Evolutionary conservation across 1,140 invertebrate genomes (phyloP), one percentile per base, ranked within the genome.

Genomic region (Charaxes varanes): DNA sequence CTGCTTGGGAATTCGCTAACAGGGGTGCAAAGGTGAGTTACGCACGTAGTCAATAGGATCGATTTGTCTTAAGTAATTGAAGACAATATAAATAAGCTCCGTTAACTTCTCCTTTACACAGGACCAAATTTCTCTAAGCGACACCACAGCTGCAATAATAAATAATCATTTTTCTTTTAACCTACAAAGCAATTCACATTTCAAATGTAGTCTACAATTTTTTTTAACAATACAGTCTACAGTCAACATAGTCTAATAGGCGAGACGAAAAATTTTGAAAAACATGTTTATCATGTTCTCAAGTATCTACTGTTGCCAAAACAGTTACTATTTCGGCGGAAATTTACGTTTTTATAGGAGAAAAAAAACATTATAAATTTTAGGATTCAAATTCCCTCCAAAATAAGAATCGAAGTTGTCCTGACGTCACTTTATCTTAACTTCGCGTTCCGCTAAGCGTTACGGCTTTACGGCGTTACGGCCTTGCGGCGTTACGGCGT

Each of bases 1-100:
- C 95, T 0, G 92, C 93, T 0, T 87, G 87, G 60, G 92, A 96
- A 54, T 78, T 97, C 38, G 94, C 93, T 0, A 90, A 86, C 30
- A 87, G 93, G 50, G 92, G 93, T 0, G 78, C 78, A 16, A 82
- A 79, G 69, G 78, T 24, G 15, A n/a, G n/a, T n/a, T n/a, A 4
- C 36, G 33, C 0, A 42, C 28, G 33, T 66, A 70, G 42, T 80
- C 68, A 0, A 31, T 27, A 0, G 59, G 46, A 11, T 77, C 63
- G 6, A 80, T 12, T 11, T 49, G 23, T 0, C 69, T 53, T 1
- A 80, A 32, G 27, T 46, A 73, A 38, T 80, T 77, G 40, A 65
- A 59, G 3, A 77, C 58, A 27, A 80, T 77, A 34, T 45, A 77
- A 6, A 65, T 28, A 0, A 80, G 36, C 30, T 76, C 71, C 2